Evolutionary conservation across 2,888 invertebrate species (phyloP).

Genomic region (Cephus nigrinus): DNA sequence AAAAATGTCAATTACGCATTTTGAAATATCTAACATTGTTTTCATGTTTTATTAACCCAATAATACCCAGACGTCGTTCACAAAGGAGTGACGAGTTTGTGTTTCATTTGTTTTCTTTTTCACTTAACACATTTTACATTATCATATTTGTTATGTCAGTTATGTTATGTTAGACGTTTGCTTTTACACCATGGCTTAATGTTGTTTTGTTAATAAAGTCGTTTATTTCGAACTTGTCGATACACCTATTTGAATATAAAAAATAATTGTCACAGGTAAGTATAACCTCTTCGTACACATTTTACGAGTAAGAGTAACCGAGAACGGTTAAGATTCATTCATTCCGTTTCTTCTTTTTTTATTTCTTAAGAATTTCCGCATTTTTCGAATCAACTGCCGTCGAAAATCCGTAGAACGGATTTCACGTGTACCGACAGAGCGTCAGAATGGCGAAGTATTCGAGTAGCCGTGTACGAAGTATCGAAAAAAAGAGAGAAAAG

Average conservation of each 20-base stretch:
- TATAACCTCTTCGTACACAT: neutral
- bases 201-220: conserved; percentile 17
- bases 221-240: neutral
- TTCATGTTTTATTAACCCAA: neutral
- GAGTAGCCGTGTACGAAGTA: neutral
- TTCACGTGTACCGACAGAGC: neutral
- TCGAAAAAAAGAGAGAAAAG: no score
- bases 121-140: neutral
- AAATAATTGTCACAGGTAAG: neutral
- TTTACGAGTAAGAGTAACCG: neutral
- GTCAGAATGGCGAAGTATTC: neutral
- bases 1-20: neutral
- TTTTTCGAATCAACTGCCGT: neutral
- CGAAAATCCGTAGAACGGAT: neutral
- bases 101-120: neutral
- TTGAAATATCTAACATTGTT: neutral
- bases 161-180: neutral
- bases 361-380: neutral
- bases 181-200: conserved; percentile 8
- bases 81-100: neutral
- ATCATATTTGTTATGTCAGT: neutral
- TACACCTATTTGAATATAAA: neutral
- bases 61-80: neutral
- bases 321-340: neutral
- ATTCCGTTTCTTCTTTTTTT: neutral